Evolutionary conservation across 2,888 invertebrate species (phyloP), one percentile per base, ranked within the genome.

Genomic region (Microctonus hyperodae): DNA sequence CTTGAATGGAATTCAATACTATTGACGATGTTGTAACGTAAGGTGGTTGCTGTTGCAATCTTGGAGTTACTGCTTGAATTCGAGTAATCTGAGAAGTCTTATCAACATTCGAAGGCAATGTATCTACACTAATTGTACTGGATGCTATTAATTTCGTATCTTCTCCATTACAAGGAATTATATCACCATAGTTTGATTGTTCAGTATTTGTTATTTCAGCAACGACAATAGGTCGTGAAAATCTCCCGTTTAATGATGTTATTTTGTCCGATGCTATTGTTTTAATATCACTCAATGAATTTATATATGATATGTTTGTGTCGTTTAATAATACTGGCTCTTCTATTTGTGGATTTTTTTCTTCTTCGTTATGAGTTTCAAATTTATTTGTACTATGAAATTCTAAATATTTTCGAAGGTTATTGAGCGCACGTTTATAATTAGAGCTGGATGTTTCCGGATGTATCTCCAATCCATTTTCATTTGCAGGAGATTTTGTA

Each of bases 201-300:
- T 61, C 37, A 1, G 16, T 31, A 59, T 62, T 67, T 70, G 69
- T 25, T 64, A 75, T 33, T 51, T 83, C 83, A 0, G 79, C 76
- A 0, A 83, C 83, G 0, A 83, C 75, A 16, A 83, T 83, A 7
- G 83, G 83, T 13, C 77, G 78, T 0, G 75, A 73, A 35, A 67
- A 63, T 50, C 33, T 58, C 31, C 22, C 35, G 55, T 23, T 40
- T 13, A 22, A 1, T 33, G n/a, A n/a, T n/a, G n/a, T n/a, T n/a
- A n/a, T n/a, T n/a, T n/a, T n/a, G n/a, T 61, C n/a, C 33, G 33
- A 22, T n/a, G 20, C 20, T 28, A 1, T 6, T 11, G 23, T 16
- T 16, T 9, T 25, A n/a, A 16, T 13, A 11, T 60, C 3, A 4
- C 20, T 25, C 3, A n/a, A 6, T 44, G 6, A 16, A 61, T 61